Base-by-base conservation (phyloP, 2,797 vertebrate genomes). In the Xenops minutus region DNA sequence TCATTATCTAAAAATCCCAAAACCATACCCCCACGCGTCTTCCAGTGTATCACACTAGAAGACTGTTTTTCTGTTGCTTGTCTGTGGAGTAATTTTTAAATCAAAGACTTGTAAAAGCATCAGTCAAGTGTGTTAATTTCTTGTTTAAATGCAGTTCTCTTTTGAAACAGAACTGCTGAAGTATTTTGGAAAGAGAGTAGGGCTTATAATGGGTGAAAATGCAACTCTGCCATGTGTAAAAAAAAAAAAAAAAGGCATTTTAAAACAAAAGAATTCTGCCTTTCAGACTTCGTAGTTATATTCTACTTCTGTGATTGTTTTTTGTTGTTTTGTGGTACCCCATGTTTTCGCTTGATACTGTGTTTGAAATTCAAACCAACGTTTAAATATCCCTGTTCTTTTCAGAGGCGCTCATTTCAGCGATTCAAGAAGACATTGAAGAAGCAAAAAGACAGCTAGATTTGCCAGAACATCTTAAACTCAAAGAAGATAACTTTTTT, bases 401-500 rank as follows among this genome's bases (percentile, higher is more conserved):
- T 79, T n/a, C 98, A 99, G 99, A 99, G 92, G 98, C 98, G 6
- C 98, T 99, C 30, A 99, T 99, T 96, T 96, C 97, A 8, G 99
- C 99, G 43, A 99, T 99, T 97, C 98, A 98, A 72, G 97, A 88
- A 51, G 99, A 99, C 96, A 99, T 99, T 36, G 98, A 99, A 80
- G 98, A 99, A 95, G 99, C 99, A 55, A 98, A 99, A 95, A 97
- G 91, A 66, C 98, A 97, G 59, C 98, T 99, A 83, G 99, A 99
- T 93, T 97, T 98, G 54, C 99, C 99, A 54, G 99, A 99, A 94
- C 98, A 99, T 89, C 96, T 98, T 86, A 99, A 99, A 97, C 95
- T 99, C 80, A 99, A 98, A 97, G 98, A 98, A 12, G 98, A 99
- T 89, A 98, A 98, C 95, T 99, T 99, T 97, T 99, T 99, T 96